Percentiles rank a stretch among this genome's conserved stretches.
These are phyloP conservation scores for Coleophora flavipennella DNA, from an alignment of 2,888 invertebrate species.

Conservation along the genomic window DNA sequence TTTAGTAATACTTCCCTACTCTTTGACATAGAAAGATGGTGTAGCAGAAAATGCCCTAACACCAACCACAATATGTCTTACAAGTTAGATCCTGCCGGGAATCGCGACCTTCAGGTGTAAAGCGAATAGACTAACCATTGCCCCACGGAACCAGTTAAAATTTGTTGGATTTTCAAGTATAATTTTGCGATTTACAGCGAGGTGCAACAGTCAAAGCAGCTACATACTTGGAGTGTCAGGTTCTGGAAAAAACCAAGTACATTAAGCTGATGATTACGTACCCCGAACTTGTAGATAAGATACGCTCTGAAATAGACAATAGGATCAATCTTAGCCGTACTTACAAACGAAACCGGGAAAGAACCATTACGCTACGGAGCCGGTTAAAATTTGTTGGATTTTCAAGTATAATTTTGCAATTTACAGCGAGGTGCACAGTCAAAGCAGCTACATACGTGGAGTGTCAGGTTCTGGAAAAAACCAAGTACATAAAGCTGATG, in stretches of 20 bases:
- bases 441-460: constrained; percentile 69
- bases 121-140: too few relatives aligned
- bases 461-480: constrained; percentile 64
- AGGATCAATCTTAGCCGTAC: constrained; percentile 36
- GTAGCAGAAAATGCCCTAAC: too few relatives aligned
- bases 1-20: too few relatives aligned
- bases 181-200: constrained; percentile 32
- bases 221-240: constrained; percentile 67
- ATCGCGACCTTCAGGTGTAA: too few relatives aligned
- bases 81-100: too few relatives aligned
- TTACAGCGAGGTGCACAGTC: constrained; percentile 61
- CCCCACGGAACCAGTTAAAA: too few relatives aligned
- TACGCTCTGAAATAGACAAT: constrained; percentile 41
- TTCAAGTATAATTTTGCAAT: background rate
- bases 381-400: too few relatives aligned
- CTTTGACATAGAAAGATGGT: too few relatives aligned
- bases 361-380: too few relatives aligned
- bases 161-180: too few relatives aligned
- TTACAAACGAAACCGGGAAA: constrained; percentile 30
- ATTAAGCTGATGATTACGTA: constrained; percentile 62
- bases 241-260: constrained; percentile 61
- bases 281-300: constrained; percentile 47
- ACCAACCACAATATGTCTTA: too few relatives aligned
- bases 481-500: constrained; percentile 61
- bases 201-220: constrained; percentile 68